Base-by-base conservation (phyloP, 2,888 invertebrate genomes). In the Epsilonema sp. region DNA sequence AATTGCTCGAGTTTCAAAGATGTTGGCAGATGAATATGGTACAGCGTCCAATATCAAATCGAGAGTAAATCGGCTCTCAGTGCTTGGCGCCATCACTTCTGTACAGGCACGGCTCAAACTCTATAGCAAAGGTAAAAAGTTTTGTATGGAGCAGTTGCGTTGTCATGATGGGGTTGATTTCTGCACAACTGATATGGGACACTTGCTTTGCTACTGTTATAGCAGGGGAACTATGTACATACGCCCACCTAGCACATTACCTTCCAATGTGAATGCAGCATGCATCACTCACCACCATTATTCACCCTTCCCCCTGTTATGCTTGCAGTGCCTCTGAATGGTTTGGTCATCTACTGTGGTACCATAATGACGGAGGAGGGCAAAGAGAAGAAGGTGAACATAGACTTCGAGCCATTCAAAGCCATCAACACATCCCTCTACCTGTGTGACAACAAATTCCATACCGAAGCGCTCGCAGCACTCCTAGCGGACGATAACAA, bases 351-450 rank as follows among this genome's bases (percentile, higher is more conserved):
- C 64, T 99, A 99, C 72, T 99, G 97, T 71, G 97, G 97, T 56
- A 99, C 97, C 22, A 97, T 99, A 62, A 90, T 99, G 52, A 99
- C 97, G 1, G 97, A 99, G 64, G 97, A 99, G 70, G 97, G 97
- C 54, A 97, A 97, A 66, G 97, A 99, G 65, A 99, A 97, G 75
- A 97, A 97, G 73, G 97, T 97, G 45, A 99, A 97, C 74, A 99
- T 99, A 56, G 97, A 99, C 73, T 99, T 99, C 69, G 97, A 99
- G 72, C 97, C 97, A 41, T 99, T 99, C 73, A 90, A 97, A 70
- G 92, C 97, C 26, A 94, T 99, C 68, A 97, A 99, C 73, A 99
- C 97, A 45, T 97, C 97, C 13, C 75, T 97, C 31, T 97, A 99
- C 70, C 76, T 97, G 58, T 99, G 97, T 70, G 97, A 99, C 74